These are phyloP conservation scores for Discoglossus pictus DNA, from an alignment of 2,797 vertebrate species.

Conservation along the genomic window DNA sequence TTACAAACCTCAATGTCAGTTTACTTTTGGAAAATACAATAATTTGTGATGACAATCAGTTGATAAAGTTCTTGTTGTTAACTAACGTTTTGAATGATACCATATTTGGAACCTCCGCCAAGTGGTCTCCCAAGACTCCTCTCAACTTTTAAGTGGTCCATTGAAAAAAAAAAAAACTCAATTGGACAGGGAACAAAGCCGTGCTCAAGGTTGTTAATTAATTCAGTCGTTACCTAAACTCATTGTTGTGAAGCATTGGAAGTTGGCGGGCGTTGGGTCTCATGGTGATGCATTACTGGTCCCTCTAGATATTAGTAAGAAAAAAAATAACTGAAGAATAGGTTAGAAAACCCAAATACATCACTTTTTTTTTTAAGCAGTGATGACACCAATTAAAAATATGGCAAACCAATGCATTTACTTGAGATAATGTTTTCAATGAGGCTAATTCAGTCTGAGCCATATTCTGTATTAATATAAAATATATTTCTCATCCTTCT, in stretches of 20 bases:
- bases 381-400: constrained; percentile 46
- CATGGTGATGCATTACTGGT: neutral
- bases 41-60: no score
- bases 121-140: no score
- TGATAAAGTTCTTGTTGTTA: no score
- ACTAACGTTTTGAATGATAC: no score
- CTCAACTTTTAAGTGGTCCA: no score
- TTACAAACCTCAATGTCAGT: no score
- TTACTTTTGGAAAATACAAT: no score
- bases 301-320: neutral
- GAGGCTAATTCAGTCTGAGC: constrained; percentile 64
- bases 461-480: constrained; percentile 68
- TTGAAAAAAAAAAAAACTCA: no score
- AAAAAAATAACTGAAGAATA: constrained; percentile 11
- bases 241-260: no score
- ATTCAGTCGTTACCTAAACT: neutral
- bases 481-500: constrained; percentile 72
- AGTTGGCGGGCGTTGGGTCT: neutral
- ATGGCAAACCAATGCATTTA: constrained; percentile 17
- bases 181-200: no score
- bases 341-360: constrained; percentile 30
- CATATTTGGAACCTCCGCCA: no score
- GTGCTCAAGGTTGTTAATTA: neutral
- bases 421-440: constrained; percentile 55
- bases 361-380: constrained; percentile 35